These are phyloP conservation scores for Trogon surrucura DNA, from an alignment of 2,113 vertebrate genomes.

Conservation along the genomic window DNA sequence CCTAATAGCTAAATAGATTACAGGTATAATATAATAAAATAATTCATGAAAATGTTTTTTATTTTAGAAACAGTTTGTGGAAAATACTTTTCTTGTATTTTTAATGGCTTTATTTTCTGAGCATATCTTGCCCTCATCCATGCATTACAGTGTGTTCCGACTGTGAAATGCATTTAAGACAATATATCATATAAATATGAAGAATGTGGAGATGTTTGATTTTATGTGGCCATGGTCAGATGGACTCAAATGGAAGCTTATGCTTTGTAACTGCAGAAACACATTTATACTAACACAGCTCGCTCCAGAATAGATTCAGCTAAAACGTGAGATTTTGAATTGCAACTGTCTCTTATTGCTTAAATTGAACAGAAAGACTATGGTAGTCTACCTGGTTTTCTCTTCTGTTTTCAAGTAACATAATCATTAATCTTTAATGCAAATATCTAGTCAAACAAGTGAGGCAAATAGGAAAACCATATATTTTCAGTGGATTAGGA, in stretches of 20 bases:
- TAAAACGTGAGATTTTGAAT: neutral
- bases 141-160: neutral
- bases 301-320: neutral
- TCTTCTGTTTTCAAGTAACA: neutral
- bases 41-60: neutral
- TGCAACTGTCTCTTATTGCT: neutral
- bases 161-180: neutral
- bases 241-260: neutral
- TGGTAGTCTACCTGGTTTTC: neutral
- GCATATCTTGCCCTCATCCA: neutral
- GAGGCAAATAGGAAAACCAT: neutral
- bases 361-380: neutral
- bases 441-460: neutral
- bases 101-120: neutral
- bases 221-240: neutral
- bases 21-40: neutral
- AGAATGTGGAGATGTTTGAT: neutral
- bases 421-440: neutral
- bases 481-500: neutral
- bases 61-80: neutral
- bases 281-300: neutral
- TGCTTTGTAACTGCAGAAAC: neutral
- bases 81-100: neutral
- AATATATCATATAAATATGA: neutral
- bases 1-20: neutral